phyloP scores from a whole-genome alignment of 2,888 invertebrate species.

The Syritta pipiens region DNA sequence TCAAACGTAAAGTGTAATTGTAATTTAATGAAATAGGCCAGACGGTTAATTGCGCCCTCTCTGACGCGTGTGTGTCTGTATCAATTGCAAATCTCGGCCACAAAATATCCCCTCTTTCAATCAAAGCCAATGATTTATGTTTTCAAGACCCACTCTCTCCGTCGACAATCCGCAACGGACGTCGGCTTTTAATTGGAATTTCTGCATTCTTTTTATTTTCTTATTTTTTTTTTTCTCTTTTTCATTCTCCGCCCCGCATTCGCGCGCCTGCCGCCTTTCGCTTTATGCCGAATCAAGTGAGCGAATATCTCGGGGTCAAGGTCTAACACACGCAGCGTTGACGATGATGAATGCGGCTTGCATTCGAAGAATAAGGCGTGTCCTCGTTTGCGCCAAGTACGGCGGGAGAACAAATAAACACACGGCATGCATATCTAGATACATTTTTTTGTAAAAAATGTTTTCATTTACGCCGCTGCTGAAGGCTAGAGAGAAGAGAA shows the following conservation, averaged over 20 bases:
- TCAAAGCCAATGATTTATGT: constrained; percentile 36
- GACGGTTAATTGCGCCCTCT: no score
- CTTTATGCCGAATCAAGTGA: no score
- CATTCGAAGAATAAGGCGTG: constrained; percentile 9
- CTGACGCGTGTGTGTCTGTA: no score
- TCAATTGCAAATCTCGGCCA: constrained; percentile 12
- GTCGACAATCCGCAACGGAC: constrained; percentile 28
- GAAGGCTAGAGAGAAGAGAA: background rate
- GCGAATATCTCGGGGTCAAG: constrained; percentile 52
- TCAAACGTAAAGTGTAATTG: no score
- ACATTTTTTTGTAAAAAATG: constrained; percentile 27
- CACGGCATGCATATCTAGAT: background rate
- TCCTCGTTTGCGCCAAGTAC: constrained; percentile 25
- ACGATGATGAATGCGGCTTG: constrained; percentile 22
- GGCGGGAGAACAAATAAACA: constrained; percentile 25
- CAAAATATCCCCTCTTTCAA: constrained; percentile 13
- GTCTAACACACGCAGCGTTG: constrained; percentile 11
- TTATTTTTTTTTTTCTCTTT: background rate
- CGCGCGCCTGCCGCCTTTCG: no score
- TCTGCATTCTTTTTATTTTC: constrained; percentile 25
- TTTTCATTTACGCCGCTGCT: no score
- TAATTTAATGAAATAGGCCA: no score
- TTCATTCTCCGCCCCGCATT: background rate
- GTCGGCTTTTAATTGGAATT: constrained; percentile 39
- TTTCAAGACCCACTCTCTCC: background rate